Conservation (phyloP, 1,140 invertebrate genomes). For the Lutraria rhynchaena region DNA sequence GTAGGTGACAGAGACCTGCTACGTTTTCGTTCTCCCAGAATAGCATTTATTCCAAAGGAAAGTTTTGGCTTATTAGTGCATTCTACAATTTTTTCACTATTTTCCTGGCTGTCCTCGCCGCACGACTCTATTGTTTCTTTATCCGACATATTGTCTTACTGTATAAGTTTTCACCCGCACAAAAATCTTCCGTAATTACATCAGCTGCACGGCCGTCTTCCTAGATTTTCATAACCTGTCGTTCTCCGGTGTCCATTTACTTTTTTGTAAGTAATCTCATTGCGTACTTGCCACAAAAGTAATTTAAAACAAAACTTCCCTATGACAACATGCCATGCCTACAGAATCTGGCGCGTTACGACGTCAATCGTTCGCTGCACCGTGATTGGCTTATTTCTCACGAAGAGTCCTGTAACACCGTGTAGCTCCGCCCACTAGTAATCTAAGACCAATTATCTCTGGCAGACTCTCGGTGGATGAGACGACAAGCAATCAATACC, state of each 20-base stretch:
- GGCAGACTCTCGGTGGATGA: background rate
- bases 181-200: too few relatives aligned
- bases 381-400: conserved; percentile 7
- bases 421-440: conserved; percentile 29
- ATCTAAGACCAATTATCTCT: conserved; percentile 33
- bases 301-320: conserved; percentile 5
- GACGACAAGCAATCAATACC: conserved; percentile 27
- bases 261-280: background rate
- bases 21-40: conserved; percentile 51
- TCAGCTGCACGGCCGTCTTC: too few relatives aligned
- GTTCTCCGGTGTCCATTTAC: too few relatives aligned
- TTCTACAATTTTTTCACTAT: conserved; percentile 16
- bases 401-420: conserved; percentile 19
- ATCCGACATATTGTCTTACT: conserved; percentile 42
- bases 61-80: conserved; percentile 53
- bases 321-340: conserved; percentile 7
- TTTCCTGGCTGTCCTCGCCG: background rate
- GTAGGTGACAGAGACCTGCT: conserved; percentile 11
- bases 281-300: conserved; percentile 7
- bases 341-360: conserved; percentile 50
- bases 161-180: too few relatives aligned
- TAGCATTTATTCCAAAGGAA: conserved; percentile 68
- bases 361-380: conserved; percentile 26
- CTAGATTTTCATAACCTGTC: too few relatives aligned
- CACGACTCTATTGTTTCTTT: background rate